Evolutionary conservation across 2,113 vertebrate genomes (phyloP).

Genomic region (Meleagris gallopavo): DNA sequence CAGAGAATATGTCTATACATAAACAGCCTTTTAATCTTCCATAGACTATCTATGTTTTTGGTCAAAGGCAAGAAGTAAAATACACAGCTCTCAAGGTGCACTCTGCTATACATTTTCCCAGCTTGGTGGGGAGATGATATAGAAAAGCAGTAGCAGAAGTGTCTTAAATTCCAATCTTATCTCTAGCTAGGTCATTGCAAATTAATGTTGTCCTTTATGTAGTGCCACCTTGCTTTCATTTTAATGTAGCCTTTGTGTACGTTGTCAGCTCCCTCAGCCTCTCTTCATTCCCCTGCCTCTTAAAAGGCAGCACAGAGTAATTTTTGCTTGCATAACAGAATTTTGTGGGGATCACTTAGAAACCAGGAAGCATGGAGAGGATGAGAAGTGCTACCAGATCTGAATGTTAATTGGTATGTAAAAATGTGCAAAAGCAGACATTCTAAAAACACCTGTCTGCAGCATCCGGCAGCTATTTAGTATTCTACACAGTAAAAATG

Average conservation of each 20-base stretch:
- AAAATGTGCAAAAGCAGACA: constrained; percentile 20
- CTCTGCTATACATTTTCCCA: background rate
- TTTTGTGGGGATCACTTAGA: background rate
- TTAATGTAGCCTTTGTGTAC: background rate
- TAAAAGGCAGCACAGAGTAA: background rate
- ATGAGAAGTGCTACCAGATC: background rate
- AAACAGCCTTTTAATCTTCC: background rate
- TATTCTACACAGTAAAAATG: constrained; percentile 13
- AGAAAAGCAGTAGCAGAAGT: background rate
- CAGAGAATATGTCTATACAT: background rate
- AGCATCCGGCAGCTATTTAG: constrained; percentile 9
- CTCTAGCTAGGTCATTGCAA: background rate
- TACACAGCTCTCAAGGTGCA: background rate
- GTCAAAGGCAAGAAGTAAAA: background rate
- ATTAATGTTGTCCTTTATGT: background rate
- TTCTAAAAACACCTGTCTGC: constrained; percentile 39
- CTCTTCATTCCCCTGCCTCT: background rate
- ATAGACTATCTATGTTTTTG: background rate
- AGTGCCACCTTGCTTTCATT: background rate
- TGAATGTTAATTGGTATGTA: constrained; percentile 26
- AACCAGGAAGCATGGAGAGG: background rate
- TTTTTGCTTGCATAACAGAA: background rate
- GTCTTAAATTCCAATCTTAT: background rate
- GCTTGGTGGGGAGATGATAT: background rate
- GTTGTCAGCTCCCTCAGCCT: background rate